Conservation (phyloP, 1,140 invertebrate genomes). For the Cherax destructor region DNA sequence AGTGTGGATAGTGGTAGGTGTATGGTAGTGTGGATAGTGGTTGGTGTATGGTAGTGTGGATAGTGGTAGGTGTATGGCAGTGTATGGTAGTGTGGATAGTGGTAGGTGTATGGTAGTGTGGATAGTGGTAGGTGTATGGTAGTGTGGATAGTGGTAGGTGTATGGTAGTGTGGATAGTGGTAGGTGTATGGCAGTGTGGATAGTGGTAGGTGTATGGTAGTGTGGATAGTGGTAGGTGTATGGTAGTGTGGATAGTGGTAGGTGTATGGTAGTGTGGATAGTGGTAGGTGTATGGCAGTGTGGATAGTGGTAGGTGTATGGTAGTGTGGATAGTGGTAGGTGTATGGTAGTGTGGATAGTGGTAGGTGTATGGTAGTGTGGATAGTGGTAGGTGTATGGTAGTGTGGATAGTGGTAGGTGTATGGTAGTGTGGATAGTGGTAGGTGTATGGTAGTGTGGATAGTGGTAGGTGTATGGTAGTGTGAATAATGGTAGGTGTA, state of each 20-base stretch:
- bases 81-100: background rate
- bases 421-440: background rate
- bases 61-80: slow-evolving; percentile 1
- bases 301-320: background rate
- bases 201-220: background rate
- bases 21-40: background rate
- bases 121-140: background rate
- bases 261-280: background rate
- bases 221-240: background rate
- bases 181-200: too few relatives aligned
- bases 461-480: too few relatives aligned
- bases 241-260: too few relatives aligned
- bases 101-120: too few relatives aligned
- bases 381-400: background rate
- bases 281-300: too few relatives aligned
- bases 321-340: background rate
- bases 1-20: background rate
- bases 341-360: too few relatives aligned
- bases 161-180: background rate
- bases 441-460: background rate
- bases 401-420: too few relatives aligned
- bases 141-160: background rate
- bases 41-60: background rate
- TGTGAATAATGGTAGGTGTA: background rate
- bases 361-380: background rate